These are phyloP conservation scores for Callocephalon fimbriatum DNA, from an alignment of 2,113 vertebrate species.

Conservation along the genomic window DNA sequence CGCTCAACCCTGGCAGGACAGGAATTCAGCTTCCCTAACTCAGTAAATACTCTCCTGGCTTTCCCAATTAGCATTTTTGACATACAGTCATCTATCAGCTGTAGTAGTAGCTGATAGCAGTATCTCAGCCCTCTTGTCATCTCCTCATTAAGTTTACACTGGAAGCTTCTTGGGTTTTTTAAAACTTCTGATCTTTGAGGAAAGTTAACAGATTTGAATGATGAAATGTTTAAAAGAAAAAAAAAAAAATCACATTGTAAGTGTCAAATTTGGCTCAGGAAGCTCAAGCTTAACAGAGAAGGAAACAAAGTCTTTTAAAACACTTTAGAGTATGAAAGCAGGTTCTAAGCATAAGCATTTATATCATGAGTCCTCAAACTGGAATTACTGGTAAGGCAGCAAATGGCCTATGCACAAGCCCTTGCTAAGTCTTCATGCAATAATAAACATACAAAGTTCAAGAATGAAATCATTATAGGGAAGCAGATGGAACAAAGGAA, in stretches of 20 bases:
- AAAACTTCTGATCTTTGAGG: background rate
- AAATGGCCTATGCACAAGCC: background rate
- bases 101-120: background rate
- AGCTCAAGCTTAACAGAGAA: background rate
- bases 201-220: background rate
- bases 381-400: background rate
- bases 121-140: background rate
- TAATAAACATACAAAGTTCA: background rate
- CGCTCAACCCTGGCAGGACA: background rate
- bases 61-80: background rate
- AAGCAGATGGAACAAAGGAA: background rate
- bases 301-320: background rate
- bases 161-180: background rate
- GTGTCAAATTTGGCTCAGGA: background rate
- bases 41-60: background rate
- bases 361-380: background rate
- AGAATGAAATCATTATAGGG: background rate
- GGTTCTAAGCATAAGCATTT: background rate
- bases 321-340: background rate
- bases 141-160: background rate
- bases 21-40: background rate
- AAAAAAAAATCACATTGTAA: rapidly evolving
- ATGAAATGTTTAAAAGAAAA: background rate
- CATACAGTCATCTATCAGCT: background rate
- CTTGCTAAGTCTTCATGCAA: background rate